Evolutionary conservation across 2,113 vertebrate species (phyloP).

Genomic region (Platysternon megacephalum): DNA sequence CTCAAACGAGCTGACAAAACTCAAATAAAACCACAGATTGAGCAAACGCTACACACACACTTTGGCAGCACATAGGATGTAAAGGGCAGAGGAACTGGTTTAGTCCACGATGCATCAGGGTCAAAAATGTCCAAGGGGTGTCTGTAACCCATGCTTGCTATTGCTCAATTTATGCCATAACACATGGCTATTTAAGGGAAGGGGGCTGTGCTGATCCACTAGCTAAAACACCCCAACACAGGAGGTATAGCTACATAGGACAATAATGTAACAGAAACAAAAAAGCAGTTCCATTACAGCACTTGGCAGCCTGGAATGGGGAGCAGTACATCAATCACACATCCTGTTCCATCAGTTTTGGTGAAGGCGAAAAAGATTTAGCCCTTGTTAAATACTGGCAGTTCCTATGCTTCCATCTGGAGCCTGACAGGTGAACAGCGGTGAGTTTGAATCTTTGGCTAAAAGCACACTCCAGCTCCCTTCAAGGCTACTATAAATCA

Average conservation of each 20-base stretch:
- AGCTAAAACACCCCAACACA: not conserved
- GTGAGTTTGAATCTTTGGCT: not conserved
- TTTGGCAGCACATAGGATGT: not conserved
- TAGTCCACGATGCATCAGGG: rapidly evolving
- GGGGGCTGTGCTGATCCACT: no score
- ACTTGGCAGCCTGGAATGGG: not conserved
- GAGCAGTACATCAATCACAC: not conserved
- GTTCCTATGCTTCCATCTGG: not conserved
- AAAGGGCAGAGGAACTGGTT: not conserved
- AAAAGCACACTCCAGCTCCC: not conserved
- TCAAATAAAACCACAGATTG: not conserved
- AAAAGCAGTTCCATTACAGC: rapidly evolving
- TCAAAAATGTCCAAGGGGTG: not conserved
- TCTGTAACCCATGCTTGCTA: not conserved
- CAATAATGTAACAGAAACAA: not conserved
- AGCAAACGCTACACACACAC: not conserved
- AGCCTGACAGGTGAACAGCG: not conserved
- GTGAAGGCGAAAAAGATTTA: not conserved
- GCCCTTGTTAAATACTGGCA: not conserved
- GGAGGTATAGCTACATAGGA: not conserved
- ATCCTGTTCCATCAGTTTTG: not conserved
- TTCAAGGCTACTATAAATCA: no score
- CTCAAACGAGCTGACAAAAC: not conserved
- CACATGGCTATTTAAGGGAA: not conserved
- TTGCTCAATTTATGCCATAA: not conserved